Base-by-base conservation (phyloP, 1,140 invertebrate species). In the Pissodes strobi region DNA sequence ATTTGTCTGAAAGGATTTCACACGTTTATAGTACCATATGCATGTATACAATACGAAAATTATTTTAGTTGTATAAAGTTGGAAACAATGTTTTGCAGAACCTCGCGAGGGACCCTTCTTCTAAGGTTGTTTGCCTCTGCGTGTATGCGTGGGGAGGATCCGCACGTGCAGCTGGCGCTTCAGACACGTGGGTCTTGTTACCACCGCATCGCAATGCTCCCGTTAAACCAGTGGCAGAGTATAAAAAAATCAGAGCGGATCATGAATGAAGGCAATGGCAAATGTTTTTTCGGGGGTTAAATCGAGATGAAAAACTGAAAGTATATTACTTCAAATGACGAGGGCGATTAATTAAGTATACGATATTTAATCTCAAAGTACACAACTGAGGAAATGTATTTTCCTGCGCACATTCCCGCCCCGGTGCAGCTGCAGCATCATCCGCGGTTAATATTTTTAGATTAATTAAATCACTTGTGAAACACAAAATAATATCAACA, bases 101-200 rank as follows among this genome's bases (percentile, higher is more conserved):
- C 15, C 19, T 30, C 8, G 25, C 43, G 52, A 55, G 15, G 23
- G 57, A 34, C 43, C 57, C 57, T 49, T 49, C 27, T 38, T 38
- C 30, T 58, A 38, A 59, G 57, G 57, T 59, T 59, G 45, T 59
- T 59, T 59, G 57, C 57, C 57, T 46, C 43, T 12, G 8, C 18
- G 18, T 46, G 45, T 49, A 21, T 49, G 57, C 45, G 57, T 59
- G 57, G 57, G 57, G 57, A 46, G 57, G 57, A 59, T 59, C 45
- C 23, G 27, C 57, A 59, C 57, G 57, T 59, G 57, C 57, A 59
- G 57, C 57, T 59, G 57, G 57, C 57, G 57, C 57, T 59, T 49
- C 19, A 48, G 57, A 38, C 57, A 59, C 57, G 57, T 59, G 57
- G n/a, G 57, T 45, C 45, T 58, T 45, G 38, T 45, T 45, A 58